These are phyloP conservation scores for Eulemur rubriventer DNA, from an alignment of 2,797 vertebrate genomes.

Conservation along the genomic window DNA sequence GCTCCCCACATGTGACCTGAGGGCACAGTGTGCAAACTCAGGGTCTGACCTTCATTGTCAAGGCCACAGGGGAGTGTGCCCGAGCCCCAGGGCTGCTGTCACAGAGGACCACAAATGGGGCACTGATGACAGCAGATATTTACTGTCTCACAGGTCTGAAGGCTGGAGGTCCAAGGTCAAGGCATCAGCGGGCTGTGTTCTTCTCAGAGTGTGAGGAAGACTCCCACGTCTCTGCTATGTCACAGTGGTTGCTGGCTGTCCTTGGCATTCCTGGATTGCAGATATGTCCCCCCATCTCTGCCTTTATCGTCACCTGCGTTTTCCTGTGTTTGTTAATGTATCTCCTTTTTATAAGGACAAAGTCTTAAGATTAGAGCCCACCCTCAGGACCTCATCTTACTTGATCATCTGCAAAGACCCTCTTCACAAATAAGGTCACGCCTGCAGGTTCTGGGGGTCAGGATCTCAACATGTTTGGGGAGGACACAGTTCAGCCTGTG, in stretches of 20 bases:
- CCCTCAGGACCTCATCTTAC: background rate
- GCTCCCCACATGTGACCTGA: fast-evolving
- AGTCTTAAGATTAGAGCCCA: background rate
- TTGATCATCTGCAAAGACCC: too few relatives aligned
- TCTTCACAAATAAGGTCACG: background rate
- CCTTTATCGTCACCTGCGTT: background rate
- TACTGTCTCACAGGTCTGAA: too few relatives aligned
- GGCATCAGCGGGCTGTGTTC: too few relatives aligned
- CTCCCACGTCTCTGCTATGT: fast-evolving
- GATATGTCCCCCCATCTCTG: fast-evolving
- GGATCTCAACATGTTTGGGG: background rate
- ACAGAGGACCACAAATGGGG: too few relatives aligned
- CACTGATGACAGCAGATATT: fast-evolving
- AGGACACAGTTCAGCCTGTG: background rate
- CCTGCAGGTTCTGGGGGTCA: background rate
- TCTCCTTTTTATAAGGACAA: background rate
- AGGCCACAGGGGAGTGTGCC: fast-evolving
- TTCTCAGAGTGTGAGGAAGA: background rate
- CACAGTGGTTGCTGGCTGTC: background rate
- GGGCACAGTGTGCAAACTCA: fast-evolving
- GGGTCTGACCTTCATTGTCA: background rate
- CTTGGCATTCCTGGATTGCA: too few relatives aligned
- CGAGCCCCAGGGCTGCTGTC: too few relatives aligned
- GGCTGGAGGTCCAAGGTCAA: background rate
- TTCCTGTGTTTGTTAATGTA: background rate